Percentiles rank a stretch among this genome's conserved stretches.
phyloP scores from a whole-genome alignment of 2,797 vertebrate species.

The Nothura maculosa region DNA sequence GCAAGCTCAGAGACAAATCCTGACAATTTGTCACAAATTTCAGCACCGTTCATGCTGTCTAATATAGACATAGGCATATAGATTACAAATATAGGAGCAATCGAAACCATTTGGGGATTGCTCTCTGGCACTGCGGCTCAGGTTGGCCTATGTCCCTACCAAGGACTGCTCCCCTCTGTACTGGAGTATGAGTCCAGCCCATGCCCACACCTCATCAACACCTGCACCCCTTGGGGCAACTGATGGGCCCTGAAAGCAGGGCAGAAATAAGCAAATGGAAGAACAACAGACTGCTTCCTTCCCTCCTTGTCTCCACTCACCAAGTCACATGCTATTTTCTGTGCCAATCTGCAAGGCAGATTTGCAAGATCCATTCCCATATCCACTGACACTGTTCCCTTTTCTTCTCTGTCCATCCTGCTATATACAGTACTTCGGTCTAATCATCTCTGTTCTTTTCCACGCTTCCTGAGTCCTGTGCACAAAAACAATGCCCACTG shows the following conservation, averaged over 20 bases:
- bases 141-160: background rate
- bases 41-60: background rate
- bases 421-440: conserved; percentile 25
- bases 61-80: background rate
- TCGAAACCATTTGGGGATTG: background rate
- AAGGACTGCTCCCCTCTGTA: background rate
- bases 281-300: background rate
- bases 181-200: background rate
- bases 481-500: conserved; percentile 66
- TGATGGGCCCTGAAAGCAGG: background rate
- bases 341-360: background rate
- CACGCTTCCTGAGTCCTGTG: conserved; percentile 64
- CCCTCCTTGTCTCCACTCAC: background rate
- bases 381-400: background rate
- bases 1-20: background rate
- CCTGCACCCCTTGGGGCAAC: background rate
- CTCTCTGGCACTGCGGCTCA: background rate
- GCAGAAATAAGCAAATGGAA: background rate
- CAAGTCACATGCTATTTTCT: background rate
- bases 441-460: conserved; percentile 63
- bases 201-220: background rate
- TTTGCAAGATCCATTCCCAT: background rate
- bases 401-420: background rate
- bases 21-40: background rate
- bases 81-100: background rate